Evolutionary conservation across 1,140 invertebrate species (phyloP).

Genomic region (Muscidifurax raptorellus): DNA sequence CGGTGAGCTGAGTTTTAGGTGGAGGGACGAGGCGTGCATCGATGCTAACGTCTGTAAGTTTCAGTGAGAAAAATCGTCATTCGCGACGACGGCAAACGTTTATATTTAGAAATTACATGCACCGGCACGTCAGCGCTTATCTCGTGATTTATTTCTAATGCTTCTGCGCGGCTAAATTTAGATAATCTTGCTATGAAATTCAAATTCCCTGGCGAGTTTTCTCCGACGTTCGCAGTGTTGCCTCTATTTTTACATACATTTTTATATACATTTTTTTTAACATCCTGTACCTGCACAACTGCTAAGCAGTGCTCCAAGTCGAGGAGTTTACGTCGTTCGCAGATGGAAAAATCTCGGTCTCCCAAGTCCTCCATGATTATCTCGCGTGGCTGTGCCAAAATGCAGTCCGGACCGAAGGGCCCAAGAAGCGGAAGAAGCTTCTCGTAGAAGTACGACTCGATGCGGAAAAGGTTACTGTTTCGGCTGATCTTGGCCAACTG

Average conservation of each 20-base stretch:
- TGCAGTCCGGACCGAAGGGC: conserved; percentile 57
- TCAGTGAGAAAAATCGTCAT: not conserved
- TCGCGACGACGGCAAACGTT: not conserved
- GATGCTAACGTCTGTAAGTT: conserved; percentile 68
- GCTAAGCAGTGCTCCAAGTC: conserved; percentile 68
- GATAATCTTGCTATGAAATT: conserved; percentile 1
- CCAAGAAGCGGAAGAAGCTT: conserved; percentile 58
- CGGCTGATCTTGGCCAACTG: conserved; percentile 41
- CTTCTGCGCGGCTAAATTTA: not conserved
- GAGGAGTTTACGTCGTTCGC: conserved; percentile 63
- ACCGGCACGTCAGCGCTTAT: not conserved
- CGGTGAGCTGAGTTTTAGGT: conserved; percentile 64
- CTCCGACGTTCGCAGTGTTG: not conserved
- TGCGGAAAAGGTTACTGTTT: conserved; percentile 59
- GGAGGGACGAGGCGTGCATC: conserved; percentile 70
- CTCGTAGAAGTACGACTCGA: conserved; percentile 63
- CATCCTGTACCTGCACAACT: conserved; percentile 59
- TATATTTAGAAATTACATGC: not conserved
- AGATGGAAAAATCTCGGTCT: conserved; percentile 61
- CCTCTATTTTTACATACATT: too few relatives aligned
- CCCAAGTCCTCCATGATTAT: conserved; percentile 73
- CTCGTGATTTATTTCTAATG: not conserved
- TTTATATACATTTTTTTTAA: not conserved
- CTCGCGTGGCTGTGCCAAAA: conserved; percentile 58
- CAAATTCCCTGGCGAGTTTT: not conserved